Evolutionary conservation across 2,113 vertebrate species (phyloP).

Genomic region (Gila orcuttii): DNA sequence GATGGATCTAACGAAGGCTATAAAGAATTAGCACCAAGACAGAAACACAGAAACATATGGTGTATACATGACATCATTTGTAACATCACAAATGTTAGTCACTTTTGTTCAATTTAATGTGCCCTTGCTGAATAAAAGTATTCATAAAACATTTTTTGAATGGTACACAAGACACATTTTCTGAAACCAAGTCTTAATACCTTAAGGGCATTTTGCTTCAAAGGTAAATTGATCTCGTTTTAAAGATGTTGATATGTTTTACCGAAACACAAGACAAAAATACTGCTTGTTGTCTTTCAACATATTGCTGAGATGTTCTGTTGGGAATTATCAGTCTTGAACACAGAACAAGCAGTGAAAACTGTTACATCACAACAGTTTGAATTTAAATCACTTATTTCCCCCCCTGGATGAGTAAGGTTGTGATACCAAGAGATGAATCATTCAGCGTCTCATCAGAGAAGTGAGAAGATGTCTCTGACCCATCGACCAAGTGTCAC

Average conservation of each 20-base stretch:
- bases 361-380: neutral
- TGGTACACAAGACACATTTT: neutral
- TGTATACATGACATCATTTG: no score
- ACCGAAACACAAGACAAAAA: neutral
- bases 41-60: conserved; percentile 1
- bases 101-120: neutral
- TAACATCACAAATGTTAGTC: no score
- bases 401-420: neutral
- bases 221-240: neutral
- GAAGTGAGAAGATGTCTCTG: neutral
- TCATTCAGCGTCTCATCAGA: neutral
- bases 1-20: neutral
- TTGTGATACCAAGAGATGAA: neutral
- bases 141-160: neutral
- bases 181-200: neutral
- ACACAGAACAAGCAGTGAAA: neutral
- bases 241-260: neutral
- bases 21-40: neutral
- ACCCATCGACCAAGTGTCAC: neutral
- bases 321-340: neutral
- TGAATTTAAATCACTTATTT: neutral
- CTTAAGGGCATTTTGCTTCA: neutral
- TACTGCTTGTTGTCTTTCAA: neutral
- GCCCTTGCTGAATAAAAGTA: neutral
- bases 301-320: neutral